Conservation (phyloP, 1,140 invertebrate species). For the Drosophila parvula region DNA sequence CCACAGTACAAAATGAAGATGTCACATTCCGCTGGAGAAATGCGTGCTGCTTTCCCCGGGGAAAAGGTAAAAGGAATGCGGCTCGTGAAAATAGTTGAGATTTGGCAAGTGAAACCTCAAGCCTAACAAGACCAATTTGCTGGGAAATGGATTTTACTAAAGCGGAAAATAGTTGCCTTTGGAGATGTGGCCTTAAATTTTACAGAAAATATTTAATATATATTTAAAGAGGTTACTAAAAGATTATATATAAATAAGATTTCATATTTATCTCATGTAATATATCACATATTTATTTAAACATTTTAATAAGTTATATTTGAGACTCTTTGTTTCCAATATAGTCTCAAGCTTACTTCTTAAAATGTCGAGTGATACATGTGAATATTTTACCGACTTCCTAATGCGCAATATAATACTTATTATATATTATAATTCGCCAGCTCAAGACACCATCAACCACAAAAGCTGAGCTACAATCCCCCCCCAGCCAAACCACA, state of each 20-base stretch:
- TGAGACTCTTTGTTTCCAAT: not conserved
- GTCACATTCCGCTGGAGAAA: slow-evolving; percentile 21
- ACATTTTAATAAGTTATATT: not conserved
- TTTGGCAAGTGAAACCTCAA: slow-evolving; percentile 7
- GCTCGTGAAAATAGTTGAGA: slow-evolving; percentile 21
- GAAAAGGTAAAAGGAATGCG: slow-evolving; percentile 1
- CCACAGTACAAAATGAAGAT: slow-evolving; percentile 23
- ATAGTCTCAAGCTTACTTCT: too few species aligned
- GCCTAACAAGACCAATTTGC: not conserved
- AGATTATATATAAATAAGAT: too few species aligned
- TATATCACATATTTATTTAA: not conserved
- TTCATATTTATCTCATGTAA: too few species aligned
- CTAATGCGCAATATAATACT: slow-evolving; percentile 2
- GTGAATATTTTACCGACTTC: not conserved
- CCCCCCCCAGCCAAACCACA: slow-evolving; percentile 21
- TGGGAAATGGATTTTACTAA: not conserved
- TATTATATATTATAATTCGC: slow-evolving; percentile 4
- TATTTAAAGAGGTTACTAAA: not conserved
- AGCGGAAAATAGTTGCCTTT: too few species aligned
- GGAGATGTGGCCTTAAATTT: not conserved
- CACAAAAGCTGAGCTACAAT: slow-evolving; percentile 4
- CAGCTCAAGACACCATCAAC: slow-evolving; percentile 1
- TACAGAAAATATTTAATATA: not conserved
- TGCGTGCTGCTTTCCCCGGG: not conserved
- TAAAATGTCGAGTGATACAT: not conserved